A percentile compares a stretch with the other conserved stretches of the same genome.
phyloP scores from a whole-genome alignment of 2,113 vertebrate genomes.

The Passer montanus region DNA sequence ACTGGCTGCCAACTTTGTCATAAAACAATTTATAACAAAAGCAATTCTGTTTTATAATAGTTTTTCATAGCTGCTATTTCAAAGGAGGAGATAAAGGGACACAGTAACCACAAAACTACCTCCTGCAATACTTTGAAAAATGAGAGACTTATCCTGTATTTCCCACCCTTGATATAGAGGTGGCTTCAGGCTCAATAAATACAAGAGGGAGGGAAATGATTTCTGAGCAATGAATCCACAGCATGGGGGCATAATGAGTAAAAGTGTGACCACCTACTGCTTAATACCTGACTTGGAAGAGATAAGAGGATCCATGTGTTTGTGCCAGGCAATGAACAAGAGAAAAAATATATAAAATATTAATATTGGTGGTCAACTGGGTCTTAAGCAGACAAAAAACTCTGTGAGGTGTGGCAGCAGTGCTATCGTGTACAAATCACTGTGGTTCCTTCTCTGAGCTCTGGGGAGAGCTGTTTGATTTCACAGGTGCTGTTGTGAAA shows the following conservation, averaged over 20 bases:
- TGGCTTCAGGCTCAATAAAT: conserved; percentile 36
- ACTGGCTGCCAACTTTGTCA: background rate
- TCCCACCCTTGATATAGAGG: background rate
- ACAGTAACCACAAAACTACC: conserved; percentile 30
- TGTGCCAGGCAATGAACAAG: background rate
- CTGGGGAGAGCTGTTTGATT: background rate
- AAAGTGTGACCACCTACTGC: conserved; percentile 5
- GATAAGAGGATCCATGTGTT: background rate
- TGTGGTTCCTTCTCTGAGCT: background rate
- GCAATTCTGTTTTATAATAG: conserved; percentile 41
- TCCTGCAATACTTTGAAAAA: conserved; percentile 29
- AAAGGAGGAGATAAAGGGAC: conserved; percentile 32
- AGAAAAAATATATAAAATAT: background rate
- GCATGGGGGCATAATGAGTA: conserved; percentile 7
- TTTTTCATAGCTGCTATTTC: conserved; percentile 6
- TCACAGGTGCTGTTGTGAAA: background rate
- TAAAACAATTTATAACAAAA: conserved; percentile 32
- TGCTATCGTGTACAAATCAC: background rate
- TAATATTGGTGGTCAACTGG: background rate
- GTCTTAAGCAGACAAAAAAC: background rate
- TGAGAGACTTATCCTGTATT: conserved; percentile 11
- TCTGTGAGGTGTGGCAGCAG: background rate
- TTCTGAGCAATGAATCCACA: conserved; percentile 44
- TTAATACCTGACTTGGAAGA: conserved; percentile 7
- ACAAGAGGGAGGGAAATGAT: conserved; percentile 9